Base-by-base conservation (phyloP, 1,140 invertebrate species). In the Drosophila micromelanica region DNA sequence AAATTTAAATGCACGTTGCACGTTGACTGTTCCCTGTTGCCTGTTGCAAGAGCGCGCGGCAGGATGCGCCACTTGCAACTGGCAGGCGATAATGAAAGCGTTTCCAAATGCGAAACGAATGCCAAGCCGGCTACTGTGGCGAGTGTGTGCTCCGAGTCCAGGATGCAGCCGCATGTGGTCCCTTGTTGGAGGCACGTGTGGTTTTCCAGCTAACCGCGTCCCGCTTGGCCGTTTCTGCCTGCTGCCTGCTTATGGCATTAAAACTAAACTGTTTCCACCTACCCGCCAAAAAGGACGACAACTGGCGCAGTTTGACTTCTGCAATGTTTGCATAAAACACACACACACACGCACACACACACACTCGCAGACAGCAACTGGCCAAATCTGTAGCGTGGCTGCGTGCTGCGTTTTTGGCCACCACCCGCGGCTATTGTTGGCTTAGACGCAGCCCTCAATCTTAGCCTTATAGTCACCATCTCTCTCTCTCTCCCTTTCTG, bases 61-160 rank as follows among this genome's bases (percentile, higher is more conserved):
- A 87, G 84, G 79, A 87, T 73, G 69, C 67, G 61, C 48, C 52
- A 56, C 40, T 51, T 38, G 61, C 27, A 43, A 42, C 13, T 30
- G 35, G 42, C 35, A 30, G 57, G 42, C 49, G 56, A 67, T 90
- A 90, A 90, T 90, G 84, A 89, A 90, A 90, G 78, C 80, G 84
- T 91, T 91, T 85, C 89, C 84, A 91, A 91, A 91, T 91, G 89
- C 89, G 89, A 91, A 91, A 85, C 89, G 89, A 91, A 91, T 91
- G 89, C 85, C 55, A 35, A 17, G 56, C 37, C 73, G 52, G 89
- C 89, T 91, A 91, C 89, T 90, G 89, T 90, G 70, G 74, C 68
- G 40, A 67, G 59, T 43, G 40, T 80, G 68, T 54, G 64, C 52
- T 55, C 46, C 49, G 48, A 70, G 75, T 62, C 42, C 55, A 70